These are phyloP conservation scores for Uria lomvia DNA, from an alignment of 2,113 vertebrate species.

Conservation along the genomic window DNA sequence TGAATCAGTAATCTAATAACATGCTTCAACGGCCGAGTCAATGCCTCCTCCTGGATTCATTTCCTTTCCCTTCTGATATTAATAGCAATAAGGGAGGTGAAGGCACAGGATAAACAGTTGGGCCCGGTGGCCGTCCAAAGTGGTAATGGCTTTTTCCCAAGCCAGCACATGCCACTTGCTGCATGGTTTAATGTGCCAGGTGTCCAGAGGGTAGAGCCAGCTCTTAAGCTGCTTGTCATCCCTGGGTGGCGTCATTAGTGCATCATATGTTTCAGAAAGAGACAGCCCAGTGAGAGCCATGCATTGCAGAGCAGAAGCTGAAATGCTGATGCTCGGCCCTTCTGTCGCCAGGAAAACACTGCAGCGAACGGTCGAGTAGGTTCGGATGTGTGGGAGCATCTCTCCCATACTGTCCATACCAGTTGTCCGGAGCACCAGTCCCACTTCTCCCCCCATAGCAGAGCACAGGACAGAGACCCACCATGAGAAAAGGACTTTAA, in stretches of 20 bases:
- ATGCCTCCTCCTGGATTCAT: background rate
- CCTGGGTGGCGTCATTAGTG: constrained; percentile 56
- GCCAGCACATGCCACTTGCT: background rate
- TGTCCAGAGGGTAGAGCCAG: constrained; percentile 49
- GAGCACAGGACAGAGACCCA: background rate
- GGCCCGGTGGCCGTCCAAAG: background rate
- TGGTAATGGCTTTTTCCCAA: constrained; percentile 52
- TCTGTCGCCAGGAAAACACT: accelerated
- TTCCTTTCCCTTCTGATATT: background rate
- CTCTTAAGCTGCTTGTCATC: constrained; percentile 60
- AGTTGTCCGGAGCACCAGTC: background rate
- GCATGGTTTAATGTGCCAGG: background rate
- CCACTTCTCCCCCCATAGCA: background rate
- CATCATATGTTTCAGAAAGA: constrained; percentile 56
- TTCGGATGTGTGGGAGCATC: background rate
- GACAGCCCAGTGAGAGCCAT: background rate
- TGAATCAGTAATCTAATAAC: background rate
- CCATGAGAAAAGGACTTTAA: background rate
- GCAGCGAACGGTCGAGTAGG: accelerated
- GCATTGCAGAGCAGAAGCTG: background rate
- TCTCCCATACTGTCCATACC: background rate
- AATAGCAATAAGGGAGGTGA: background rate
- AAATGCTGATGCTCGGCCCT: background rate
- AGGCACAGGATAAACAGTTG: background rate
- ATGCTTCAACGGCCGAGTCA: background rate